These are phyloP conservation scores for Tenrec ecaudatus DNA, from an alignment of 2,113 vertebrate genomes.

Conservation along the genomic window DNA sequence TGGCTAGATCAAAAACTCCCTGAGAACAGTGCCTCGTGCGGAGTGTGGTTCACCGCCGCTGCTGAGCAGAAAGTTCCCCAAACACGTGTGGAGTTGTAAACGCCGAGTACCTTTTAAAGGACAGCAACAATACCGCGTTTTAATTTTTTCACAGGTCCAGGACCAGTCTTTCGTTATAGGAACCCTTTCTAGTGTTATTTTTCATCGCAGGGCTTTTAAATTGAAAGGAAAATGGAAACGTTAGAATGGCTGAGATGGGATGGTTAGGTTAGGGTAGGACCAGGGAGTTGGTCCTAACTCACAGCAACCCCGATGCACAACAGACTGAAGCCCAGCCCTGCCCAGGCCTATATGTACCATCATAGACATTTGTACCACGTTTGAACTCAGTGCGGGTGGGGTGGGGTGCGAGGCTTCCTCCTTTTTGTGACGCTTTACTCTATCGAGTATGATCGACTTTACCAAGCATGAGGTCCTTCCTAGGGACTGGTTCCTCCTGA, in stretches of 20 bases:
- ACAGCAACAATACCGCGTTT: not conserved
- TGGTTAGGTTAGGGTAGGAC: not conserved
- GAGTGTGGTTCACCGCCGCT: not conserved
- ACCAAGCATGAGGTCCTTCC: not conserved
- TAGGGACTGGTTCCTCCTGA: not conserved
- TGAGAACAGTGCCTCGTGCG: not conserved
- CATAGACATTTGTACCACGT: not conserved
- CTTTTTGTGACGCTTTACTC: not conserved
- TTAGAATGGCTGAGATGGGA: not conserved
- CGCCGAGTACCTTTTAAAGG: constrained; percentile 54
- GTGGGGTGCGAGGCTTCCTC: not conserved
- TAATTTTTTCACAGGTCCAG: constrained; percentile 58
- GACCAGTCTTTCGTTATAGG: constrained; percentile 17
- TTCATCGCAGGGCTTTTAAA: constrained; percentile 61
- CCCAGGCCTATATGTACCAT: not conserved
- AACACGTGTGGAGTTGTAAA: not conserved
- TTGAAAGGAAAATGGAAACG: constrained; percentile 66
- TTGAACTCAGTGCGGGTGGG: not conserved
- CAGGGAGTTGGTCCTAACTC: not conserved
- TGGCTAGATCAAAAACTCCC: not conserved
- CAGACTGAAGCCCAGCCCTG: not conserved
- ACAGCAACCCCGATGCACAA: not conserved
- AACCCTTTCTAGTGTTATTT: constrained; percentile 44
- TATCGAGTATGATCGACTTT: not conserved
- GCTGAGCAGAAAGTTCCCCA: not conserved